Evolutionary conservation across 2,113 vertebrate genomes (phyloP).

Genomic region (Nycticebus coucang): DNA sequence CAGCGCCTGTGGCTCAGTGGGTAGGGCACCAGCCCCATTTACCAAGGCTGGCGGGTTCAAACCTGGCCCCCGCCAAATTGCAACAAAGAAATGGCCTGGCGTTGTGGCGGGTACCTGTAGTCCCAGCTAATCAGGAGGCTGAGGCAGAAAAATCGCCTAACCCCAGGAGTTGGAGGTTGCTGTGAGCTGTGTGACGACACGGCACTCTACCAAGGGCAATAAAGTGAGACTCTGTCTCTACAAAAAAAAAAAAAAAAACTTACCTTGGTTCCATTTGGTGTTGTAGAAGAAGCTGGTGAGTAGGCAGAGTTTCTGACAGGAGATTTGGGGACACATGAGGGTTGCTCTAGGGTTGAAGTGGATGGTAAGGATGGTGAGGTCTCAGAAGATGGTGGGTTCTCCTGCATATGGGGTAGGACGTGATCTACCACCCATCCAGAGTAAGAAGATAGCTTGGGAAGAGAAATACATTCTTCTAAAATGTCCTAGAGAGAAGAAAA

Average conservation of each 20-base stretch:
- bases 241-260: neutral
- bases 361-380: neutral
- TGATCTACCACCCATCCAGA: slow-evolving; percentile 86
- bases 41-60: too few relatives aligned
- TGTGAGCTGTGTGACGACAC: too few relatives aligned
- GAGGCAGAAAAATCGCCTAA: too few relatives aligned
- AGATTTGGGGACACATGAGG: neutral
- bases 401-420: neutral
- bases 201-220: too few relatives aligned
- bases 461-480: slow-evolving; percentile 80
- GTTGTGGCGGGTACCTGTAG: too few relatives aligned
- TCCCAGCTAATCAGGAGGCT: too few relatives aligned
- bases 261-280: slow-evolving; percentile 77
- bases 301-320: neutral
- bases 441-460: slow-evolving; percentile 81
- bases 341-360: neutral
- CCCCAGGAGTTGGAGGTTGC: too few relatives aligned
- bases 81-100: too few relatives aligned
- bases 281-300: neutral
- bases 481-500: slow-evolving; percentile 77
- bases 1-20: too few relatives aligned
- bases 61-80: too few relatives aligned
- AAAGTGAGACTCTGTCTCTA: too few relatives aligned
- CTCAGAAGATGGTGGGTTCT: neutral
- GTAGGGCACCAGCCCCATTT: too few relatives aligned